Percentiles rank a stretch among this genome's conserved stretches.
These are phyloP conservation scores for Antedon mediterranea DNA, from an alignment of 53 echinoderm and acorn worm genomes.

Conservation along the genomic window DNA sequence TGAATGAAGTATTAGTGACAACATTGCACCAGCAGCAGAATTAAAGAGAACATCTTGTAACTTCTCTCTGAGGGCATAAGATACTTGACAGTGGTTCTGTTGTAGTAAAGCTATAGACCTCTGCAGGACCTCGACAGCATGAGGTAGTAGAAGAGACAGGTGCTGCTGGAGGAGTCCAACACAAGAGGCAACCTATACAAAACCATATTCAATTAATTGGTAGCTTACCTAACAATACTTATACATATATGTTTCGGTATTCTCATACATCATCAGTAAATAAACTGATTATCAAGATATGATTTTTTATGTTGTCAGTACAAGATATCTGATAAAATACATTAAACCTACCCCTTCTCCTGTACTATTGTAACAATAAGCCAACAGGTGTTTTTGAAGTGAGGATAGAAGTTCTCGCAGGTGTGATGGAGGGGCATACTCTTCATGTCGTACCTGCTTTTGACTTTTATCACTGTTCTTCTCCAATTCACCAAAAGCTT, in stretches of 20 bases:
- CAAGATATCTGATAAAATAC: background rate
- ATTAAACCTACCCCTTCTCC: conserved; percentile 40
- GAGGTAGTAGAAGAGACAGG: conserved; percentile 73
- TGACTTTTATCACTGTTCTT: conserved; percentile 97
- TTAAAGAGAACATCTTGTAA: conserved; percentile 71
- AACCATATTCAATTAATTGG: too few species aligned
- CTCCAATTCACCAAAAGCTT: conserved; percentile 96
- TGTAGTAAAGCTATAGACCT: conserved; percentile 64
- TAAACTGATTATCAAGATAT: too few species aligned
- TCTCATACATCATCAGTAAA: too few species aligned
- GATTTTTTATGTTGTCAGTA: too few species aligned
- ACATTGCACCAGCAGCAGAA: conserved; percentile 95
- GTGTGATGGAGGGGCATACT: conserved; percentile 82
- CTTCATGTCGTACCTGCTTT: conserved; percentile 68
- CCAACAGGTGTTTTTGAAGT: conserved; percentile 85
- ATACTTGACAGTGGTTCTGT: conserved; percentile 53
- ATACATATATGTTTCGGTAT: too few species aligned
- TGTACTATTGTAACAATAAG: conserved; percentile 66
- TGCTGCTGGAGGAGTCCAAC: conserved; percentile 80
- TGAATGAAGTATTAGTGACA: conserved; percentile 88
- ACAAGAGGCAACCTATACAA: conserved; percentile 38
- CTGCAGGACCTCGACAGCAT: conserved; percentile 88
- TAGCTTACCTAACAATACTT: too few species aligned
- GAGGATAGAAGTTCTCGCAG: conserved; percentile 82
- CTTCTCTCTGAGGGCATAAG: conserved; percentile 68